Conservation (phyloP, 1,140 invertebrate species). For the Scaptodrosophila lebanonensis region DNA sequence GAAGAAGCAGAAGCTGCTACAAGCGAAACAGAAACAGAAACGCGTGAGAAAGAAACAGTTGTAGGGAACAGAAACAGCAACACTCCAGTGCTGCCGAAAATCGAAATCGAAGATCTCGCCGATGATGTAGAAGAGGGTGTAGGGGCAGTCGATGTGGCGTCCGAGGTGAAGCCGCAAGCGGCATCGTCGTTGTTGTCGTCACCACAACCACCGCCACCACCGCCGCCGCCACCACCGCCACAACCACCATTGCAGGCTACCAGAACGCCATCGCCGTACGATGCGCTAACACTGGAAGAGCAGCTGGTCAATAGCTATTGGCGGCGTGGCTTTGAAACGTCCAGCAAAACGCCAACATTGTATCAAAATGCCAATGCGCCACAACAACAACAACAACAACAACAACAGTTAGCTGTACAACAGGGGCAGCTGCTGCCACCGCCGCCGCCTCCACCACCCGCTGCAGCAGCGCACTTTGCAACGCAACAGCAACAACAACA, state of each 20-base stretch:
- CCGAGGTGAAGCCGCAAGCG: not conserved
- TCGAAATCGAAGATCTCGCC: slow-evolving; percentile 49
- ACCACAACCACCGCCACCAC: not conserved
- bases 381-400: slow-evolving; percentile 27
- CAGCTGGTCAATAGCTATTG: slow-evolving; percentile 86
- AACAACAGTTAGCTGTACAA: slow-evolving; percentile 47
- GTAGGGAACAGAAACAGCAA: not conserved
- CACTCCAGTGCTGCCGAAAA: slow-evolving; percentile 39
- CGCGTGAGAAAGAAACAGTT: slow-evolving; percentile 14
- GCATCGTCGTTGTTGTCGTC: not conserved
- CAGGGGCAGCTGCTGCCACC: slow-evolving; percentile 47
- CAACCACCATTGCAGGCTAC: not conserved
- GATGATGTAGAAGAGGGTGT: slow-evolving; percentile 12
- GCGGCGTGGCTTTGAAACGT: slow-evolving; percentile 83
- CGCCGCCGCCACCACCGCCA: too few species aligned
- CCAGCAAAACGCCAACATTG: slow-evolving; percentile 64
- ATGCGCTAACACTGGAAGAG: slow-evolving; percentile 80
- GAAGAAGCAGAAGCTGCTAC: slow-evolving; percentile 6
- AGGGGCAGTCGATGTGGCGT: not conserved
- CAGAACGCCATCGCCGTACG: too few species aligned
- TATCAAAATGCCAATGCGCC: slow-evolving; percentile 56
- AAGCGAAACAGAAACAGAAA: slow-evolving; percentile 7
- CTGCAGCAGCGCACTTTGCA: slow-evolving; percentile 56
- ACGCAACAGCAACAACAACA: slow-evolving; percentile 77
- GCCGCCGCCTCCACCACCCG: slow-evolving; percentile 17